A percentile compares a stretch with the other conserved stretches of the same genome.
Evolutionary conservation across 2,113 vertebrate species (phyloP).

Genomic region (Myxocyprinus asiaticus): DNA sequence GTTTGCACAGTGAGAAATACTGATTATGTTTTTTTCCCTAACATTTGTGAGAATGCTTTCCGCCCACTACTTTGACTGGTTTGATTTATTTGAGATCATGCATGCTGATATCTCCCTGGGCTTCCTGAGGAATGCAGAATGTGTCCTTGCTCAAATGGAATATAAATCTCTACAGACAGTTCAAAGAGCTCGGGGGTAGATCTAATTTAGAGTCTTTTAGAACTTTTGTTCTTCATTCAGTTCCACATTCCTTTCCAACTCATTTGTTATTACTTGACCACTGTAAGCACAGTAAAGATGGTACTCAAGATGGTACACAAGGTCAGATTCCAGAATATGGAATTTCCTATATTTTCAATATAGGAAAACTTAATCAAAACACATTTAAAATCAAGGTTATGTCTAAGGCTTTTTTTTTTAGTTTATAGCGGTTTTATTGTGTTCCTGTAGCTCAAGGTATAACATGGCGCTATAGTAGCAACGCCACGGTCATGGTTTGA

Average conservation of each 20-base stretch:
- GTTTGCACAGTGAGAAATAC: constrained; percentile 18
- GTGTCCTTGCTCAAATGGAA: constrained; percentile 39
- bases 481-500: too few relatives aligned
- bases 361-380: too few relatives aligned
- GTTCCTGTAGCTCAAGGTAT: too few relatives aligned
- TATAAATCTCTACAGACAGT: constrained; percentile 47
- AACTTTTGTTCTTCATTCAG: constrained; percentile 26
- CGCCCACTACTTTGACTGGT: constrained; percentile 45
- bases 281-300: background rate
- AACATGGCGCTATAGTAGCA: too few relatives aligned
- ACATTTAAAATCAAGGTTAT: too few relatives aligned
- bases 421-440: too few relatives aligned
- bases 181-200: background rate
- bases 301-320: background rate
- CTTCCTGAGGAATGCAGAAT: constrained; percentile 31
- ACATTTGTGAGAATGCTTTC: background rate
- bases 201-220: constrained; percentile 22
- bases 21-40: constrained; percentile 47
- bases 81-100: constrained; percentile 61
- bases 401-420: too few relatives aligned
- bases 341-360: too few relatives aligned
- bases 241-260: background rate
- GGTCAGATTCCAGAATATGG: background rate
- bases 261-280: background rate
- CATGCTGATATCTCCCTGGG: constrained; percentile 35